Evolutionary conservation across 2,113 vertebrate species (phyloP).

Genomic region (Halichoerus grypus): DNA sequence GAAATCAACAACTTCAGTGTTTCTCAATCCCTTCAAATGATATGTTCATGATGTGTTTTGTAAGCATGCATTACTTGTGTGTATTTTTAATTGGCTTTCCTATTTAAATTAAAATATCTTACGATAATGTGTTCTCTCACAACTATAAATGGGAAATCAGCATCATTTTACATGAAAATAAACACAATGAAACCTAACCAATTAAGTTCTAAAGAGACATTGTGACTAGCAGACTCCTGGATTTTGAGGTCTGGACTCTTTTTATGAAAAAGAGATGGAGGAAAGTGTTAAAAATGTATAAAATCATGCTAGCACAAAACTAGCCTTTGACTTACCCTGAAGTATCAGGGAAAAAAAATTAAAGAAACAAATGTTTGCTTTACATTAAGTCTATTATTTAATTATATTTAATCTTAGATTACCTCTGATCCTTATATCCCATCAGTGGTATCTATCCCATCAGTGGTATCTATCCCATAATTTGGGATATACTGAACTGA

Average conservation of each 20-base stretch:
- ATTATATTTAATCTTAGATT: neutral
- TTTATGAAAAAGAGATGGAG: neutral
- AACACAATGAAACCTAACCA: neutral
- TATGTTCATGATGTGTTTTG: neutral
- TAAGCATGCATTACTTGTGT: neutral
- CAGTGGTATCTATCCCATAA: neutral
- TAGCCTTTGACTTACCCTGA: neutral
- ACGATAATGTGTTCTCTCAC: neutral
- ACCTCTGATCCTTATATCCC: neutral
- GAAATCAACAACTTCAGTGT: neutral
- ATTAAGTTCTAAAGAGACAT: neutral
- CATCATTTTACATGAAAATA: neutral
- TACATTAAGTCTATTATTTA: neutral
- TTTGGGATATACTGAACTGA: neutral
- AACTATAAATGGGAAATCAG: neutral
- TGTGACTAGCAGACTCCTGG: neutral
- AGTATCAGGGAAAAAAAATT: neutral
- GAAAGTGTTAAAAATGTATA: neutral
- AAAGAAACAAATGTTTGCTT: neutral
- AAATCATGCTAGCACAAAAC: neutral
- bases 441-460: neutral
- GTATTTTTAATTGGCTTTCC: slow-evolving; percentile 23
- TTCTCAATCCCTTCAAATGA: neutral
- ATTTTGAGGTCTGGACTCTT: neutral
- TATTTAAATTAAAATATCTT: neutral